Conservation (phyloP, 2,113 vertebrate species). For the Casuarius casuarius region DNA sequence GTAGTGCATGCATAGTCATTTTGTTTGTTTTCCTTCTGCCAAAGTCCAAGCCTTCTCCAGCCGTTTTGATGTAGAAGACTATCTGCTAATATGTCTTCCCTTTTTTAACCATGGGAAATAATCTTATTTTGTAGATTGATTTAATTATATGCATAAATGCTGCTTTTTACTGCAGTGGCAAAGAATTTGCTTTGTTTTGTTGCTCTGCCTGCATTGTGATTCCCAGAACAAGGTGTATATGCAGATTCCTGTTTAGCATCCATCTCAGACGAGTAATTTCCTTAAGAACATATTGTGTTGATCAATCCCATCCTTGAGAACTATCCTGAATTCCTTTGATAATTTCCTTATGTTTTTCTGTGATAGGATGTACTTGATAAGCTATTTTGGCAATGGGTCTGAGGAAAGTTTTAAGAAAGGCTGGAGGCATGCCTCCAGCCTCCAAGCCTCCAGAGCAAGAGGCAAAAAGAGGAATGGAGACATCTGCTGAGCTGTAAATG, state of each 20-base stretch:
- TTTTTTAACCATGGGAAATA: neutral
- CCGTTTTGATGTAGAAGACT: neutral
- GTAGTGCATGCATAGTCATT: neutral
- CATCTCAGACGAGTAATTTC: too few relatives aligned
- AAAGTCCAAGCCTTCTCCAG: neutral
- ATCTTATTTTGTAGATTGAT: neutral
- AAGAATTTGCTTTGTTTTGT: neutral
- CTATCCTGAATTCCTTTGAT: too few relatives aligned
- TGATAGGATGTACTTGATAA: neutral
- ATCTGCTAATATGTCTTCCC: neutral
- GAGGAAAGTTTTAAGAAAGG: neutral
- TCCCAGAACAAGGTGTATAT: neutral
- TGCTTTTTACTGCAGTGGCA: neutral
- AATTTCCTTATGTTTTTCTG: neutral
- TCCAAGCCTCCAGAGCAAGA: neutral
- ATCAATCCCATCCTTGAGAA: too few relatives aligned
- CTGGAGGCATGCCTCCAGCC: neutral
- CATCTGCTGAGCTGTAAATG: neutral
- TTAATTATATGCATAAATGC: neutral
- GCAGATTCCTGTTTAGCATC: neutral
- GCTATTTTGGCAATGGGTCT: neutral
- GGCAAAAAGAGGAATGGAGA: neutral
- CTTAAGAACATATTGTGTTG: too few relatives aligned
- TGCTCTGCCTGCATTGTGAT: neutral
- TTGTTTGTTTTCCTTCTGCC: neutral